These are phyloP conservation scores for Anser cygnoides DNA, from an alignment of 2,113 vertebrate genomes.

Conservation along the genomic window DNA sequence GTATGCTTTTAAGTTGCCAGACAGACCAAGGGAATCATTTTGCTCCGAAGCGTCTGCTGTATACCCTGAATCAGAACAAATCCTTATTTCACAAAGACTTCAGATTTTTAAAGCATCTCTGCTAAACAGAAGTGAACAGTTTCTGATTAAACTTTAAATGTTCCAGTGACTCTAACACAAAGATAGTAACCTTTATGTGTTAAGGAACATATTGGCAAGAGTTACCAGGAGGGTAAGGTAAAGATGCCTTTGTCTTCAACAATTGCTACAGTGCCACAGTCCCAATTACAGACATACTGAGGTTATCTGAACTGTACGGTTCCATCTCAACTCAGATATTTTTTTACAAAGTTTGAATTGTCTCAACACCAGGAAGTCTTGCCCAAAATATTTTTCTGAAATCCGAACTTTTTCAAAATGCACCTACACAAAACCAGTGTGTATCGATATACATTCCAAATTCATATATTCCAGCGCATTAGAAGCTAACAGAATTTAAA, in stretches of 20 bases:
- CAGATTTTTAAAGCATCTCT: slow-evolving; percentile 34
- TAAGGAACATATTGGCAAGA: background rate
- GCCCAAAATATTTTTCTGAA: background rate
- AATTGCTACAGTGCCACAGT: background rate
- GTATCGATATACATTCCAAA: background rate
- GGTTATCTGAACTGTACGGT: background rate
- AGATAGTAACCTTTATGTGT: background rate
- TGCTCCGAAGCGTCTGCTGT: slow-evolving; percentile 14
- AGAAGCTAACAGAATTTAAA: background rate
- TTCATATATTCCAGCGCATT: background rate
- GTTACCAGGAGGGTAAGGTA: background rate
- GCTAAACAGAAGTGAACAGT: background rate
- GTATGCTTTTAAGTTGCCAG: background rate
- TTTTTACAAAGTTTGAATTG: background rate
- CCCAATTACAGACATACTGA: background rate
- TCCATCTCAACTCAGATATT: background rate
- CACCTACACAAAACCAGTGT: background rate
- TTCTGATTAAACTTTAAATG: background rate
- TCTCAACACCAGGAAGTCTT: background rate
- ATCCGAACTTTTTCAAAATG: background rate
- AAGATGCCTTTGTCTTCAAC: background rate
- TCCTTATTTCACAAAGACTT: slow-evolving; percentile 14
- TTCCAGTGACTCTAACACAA: slow-evolving; percentile 2
- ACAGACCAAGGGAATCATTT: slow-evolving; percentile 1
- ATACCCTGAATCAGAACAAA: slow-evolving; percentile 25